These are phyloP conservation scores for Lasioglossum calceatum DNA, from an alignment of 2,888 invertebrate genomes.

Conservation along the genomic window DNA sequence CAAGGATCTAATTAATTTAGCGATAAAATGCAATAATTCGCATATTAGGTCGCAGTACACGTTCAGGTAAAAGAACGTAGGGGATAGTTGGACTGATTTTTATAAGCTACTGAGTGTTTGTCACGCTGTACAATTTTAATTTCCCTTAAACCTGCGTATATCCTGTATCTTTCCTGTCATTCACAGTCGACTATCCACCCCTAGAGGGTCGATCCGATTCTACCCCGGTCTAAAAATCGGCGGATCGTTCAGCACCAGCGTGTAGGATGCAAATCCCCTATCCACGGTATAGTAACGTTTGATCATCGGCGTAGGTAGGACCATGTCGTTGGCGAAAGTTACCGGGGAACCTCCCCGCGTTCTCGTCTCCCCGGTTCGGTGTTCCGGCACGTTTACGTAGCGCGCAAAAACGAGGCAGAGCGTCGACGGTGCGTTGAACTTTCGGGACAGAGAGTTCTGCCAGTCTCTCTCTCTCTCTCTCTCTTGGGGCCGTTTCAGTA, in stretches of 20 bases:
- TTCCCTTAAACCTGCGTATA: neutral
- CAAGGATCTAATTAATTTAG: neutral
- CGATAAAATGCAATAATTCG: no score
- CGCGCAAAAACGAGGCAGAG: conserved; percentile 62
- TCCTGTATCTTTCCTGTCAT: neutral
- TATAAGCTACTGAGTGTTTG: no score
- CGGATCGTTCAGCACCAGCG: neutral
- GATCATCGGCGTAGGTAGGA: neutral
- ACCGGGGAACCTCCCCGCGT: conserved; percentile 9
- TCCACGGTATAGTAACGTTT: neutral
- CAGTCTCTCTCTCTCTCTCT: conserved; percentile 73
- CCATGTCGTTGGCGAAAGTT: conserved; percentile 12
- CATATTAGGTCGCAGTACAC: no score
- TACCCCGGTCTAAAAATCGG: neutral
- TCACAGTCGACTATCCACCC: neutral
- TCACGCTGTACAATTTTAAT: no score
- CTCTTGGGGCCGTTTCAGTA: conserved; percentile 78
- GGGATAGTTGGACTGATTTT: no score
- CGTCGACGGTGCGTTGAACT: conserved; percentile 80
- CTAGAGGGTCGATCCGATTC: neutral
- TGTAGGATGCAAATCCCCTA: conserved; percentile 28
- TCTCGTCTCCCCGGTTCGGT: neutral
- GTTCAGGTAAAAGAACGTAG: no score
- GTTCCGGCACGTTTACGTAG: conserved; percentile 44
- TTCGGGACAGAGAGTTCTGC: conserved; percentile 70